Base-by-base conservation (phyloP, 2,888 invertebrate species). In the Lycaena phlaeas region DNA sequence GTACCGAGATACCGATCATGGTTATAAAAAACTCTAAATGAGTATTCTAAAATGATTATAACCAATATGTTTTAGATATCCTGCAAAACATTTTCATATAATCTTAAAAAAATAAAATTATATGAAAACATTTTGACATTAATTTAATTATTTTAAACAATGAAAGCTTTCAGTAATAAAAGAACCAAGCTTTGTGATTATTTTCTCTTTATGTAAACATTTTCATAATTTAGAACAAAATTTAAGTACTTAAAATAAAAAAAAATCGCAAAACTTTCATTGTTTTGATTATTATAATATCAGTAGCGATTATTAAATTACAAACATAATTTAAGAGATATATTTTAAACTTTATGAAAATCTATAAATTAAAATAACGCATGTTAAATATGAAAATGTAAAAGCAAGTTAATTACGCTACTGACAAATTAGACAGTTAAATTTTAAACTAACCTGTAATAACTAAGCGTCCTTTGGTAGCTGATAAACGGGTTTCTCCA, bases 391-490 rank as follows among this genome's bases (percentile, higher is more conserved):
- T 25, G n/a, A 14, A 18, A 9, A 10, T 27, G 27, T 22, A 5
- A 15, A 49, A 50, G 51, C 54, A n/a, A n/a, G 49, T 53, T 53
- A 49, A 59, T 50, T 26, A 49, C 49, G 51, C 54, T 44, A 47
- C 40, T 42, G 40, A 36, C 10, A 28, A 5, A 10, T 2, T 31
- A 5, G 36, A 1, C 4, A 36, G 1, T 27, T 27, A 37, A 41
- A 44, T 34, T 37, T 34, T 44, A 29, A 48, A 68, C 94, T 91
- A 89, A 96, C 96, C 96, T 82, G 96, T 96, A 79, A 96, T 96
- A 79, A 96, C 96, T 59, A 96, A 87, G 64, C 95, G 89, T 78
- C 96, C 96, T 71, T 96, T 96, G 43, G 96, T 96, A 41, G 96
- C 96, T 59, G 96, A 96, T 54, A 96, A 86, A 68, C 95, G 87